Evolutionary conservation across 2,888 invertebrate species (phyloP), one percentile per base, ranked within the genome.

Genomic region (Ornithoptera alexandrae): DNA sequence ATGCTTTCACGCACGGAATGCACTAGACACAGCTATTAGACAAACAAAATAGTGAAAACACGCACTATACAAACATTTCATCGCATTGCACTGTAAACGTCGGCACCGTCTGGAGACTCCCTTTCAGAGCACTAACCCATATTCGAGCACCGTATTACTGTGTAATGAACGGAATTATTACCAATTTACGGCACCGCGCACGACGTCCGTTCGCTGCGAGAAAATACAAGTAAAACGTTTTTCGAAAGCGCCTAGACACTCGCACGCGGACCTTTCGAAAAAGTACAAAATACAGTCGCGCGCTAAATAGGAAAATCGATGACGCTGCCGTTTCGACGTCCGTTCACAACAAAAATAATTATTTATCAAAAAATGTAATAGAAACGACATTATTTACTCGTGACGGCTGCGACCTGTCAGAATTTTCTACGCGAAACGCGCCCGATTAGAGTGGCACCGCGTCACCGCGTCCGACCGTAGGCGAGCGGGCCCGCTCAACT

Each of bases 341-440:
- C 87, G 84, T 85, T 85, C 84, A 83, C 88, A 91, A 89, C 87
- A 90, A 88, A 85, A 88, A 91, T 89, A 88, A 89, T 88, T 88
- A 90, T 92, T 92, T 90, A 92, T 91, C 92, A 91, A 92, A 92
- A 92, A 90, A 90, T 92, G 85, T 91, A 92, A 91, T 92, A 92
- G 90, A 92, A 92, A 91, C 90, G 89, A 89, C 92, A 93, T 92
- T 89, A 92, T 92, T 91, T 89, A 39, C 88, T 86, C 83, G 85
- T 89, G 88, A 89, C 89, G 84, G 88, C 82, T 80, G 78, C 81
- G 85, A 89, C 81, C 91, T 92, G 92, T 91, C 92, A 92, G 86
- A 91, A 88, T 89, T 92, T 92, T 90, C 89, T 90, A 83, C 78
- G 82, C 82, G 78, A 77, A 84, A 86, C 73, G 75, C 87, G 81